phyloP scores from a whole-genome alignment of 2,113 vertebrate species.

The Syngnathus typhle region DNA sequence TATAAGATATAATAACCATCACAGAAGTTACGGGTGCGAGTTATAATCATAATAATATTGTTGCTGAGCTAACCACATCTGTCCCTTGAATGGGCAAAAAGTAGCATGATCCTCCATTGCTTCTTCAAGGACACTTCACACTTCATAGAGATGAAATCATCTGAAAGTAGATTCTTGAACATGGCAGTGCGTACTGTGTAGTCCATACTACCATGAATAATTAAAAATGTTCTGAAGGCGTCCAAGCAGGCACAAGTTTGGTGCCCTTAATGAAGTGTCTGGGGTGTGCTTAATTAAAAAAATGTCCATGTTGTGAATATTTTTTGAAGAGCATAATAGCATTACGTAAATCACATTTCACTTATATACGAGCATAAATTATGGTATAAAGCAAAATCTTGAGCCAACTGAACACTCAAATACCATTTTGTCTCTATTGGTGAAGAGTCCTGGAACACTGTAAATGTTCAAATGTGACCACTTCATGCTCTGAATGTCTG shows the following conservation, averaged over 20 bases:
- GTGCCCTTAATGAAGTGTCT: background rate
- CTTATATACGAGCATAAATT: background rate
- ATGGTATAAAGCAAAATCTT: background rate
- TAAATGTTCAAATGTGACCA: background rate
- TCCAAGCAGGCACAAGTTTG: background rate
- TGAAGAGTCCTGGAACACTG: background rate
- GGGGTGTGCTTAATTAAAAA: background rate
- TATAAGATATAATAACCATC: too few species aligned
- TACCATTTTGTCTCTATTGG: background rate
- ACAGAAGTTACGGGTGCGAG: too few species aligned
- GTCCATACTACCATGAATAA: background rate
- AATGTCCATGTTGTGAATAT: background rate
- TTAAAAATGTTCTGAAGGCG: background rate
- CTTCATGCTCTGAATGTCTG: background rate
- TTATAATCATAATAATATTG: too few species aligned
- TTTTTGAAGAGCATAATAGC: background rate
- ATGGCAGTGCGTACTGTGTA: background rate
- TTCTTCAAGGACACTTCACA: background rate
- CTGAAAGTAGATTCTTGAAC: background rate
- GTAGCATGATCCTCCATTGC: background rate
- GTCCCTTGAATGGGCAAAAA: background rate
- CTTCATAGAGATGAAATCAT: background rate
- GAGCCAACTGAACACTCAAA: too few species aligned
- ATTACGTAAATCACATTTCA: background rate
- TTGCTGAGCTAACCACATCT: background rate